Conservation (phyloP, 2,888 invertebrate genomes). For the Trileptium ribeirensis region DNA sequence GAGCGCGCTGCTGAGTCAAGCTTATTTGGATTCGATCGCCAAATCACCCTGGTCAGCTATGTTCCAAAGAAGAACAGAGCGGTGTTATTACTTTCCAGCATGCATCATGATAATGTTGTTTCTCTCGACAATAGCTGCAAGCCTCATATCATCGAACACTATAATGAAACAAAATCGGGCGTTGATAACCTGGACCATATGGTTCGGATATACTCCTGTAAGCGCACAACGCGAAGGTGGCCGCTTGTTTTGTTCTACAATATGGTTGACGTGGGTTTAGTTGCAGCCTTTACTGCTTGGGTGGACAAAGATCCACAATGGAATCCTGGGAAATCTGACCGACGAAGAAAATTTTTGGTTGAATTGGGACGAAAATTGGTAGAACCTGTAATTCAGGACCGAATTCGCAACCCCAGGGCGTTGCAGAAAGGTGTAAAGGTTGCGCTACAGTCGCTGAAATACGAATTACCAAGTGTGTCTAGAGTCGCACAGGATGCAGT, state of each 20-base stretch:
- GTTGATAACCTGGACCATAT: background rate
- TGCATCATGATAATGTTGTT: too few relatives aligned
- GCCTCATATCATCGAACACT: background rate
- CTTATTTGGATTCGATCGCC: background rate
- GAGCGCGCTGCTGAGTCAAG: background rate
- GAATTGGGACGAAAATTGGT: background rate
- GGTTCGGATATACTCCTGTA: background rate
- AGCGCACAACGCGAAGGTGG: background rate
- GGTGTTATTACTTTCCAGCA: too few relatives aligned
- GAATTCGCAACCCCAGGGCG: too few relatives aligned
- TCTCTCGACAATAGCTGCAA: background rate
- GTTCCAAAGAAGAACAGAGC: background rate
- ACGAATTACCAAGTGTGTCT: too few relatives aligned
- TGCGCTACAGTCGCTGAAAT: too few relatives aligned
- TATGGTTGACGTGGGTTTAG: background rate
- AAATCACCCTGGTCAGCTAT: background rate
- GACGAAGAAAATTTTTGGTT: background rate
- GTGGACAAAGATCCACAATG: background rate
- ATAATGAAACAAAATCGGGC: background rate
- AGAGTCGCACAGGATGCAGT: too few relatives aligned
- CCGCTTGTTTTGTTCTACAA: background rate
- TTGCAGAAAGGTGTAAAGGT: too few relatives aligned
- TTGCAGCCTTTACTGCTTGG: background rate
- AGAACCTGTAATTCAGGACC: too few relatives aligned
- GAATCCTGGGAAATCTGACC: background rate